These are phyloP conservation scores for Gadus chalcogrammus DNA, from an alignment of 2,113 vertebrate species.

Conservation along the genomic window DNA sequence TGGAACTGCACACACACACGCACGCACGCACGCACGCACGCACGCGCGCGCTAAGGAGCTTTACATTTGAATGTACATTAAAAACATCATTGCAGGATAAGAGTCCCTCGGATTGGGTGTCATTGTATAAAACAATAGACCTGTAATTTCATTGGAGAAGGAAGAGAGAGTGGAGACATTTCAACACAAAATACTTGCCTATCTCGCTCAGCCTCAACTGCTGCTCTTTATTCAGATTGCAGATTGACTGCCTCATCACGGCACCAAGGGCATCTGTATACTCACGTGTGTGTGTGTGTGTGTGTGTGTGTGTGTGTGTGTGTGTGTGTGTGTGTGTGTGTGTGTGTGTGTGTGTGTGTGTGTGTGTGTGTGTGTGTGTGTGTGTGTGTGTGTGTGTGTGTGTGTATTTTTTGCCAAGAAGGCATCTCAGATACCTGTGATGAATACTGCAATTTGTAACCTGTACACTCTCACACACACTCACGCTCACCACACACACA, in stretches of 20 bases:
- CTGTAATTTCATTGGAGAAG: conserved; percentile 20
- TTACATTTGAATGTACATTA: neutral
- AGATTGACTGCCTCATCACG: conserved; percentile 21
- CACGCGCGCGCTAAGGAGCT: neutral
- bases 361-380: conserved; percentile 21
- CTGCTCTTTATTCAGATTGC: conserved; percentile 12
- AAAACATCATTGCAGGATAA: conserved; percentile 9
- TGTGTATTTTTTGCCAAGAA: conserved; percentile 18
- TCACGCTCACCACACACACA: too few relatives aligned
- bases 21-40: neutral
- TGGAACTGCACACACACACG: neutral
- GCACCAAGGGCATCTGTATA: conserved; percentile 12
- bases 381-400: conserved; percentile 20
- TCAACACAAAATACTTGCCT: neutral
- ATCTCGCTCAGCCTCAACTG: conserved; percentile 22
- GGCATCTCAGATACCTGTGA: conserved; percentile 38
- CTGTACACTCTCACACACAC: too few relatives aligned
- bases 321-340: conserved; percentile 11
- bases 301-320: conserved; percentile 22
- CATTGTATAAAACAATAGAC: conserved; percentile 27
- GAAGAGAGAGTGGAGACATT: conserved; percentile 10
- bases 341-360: conserved; percentile 20
- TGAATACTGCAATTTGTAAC: conserved; percentile 19
- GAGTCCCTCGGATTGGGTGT: conserved; percentile 1
- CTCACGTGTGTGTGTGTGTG: conserved; percentile 23